A percentile compares a stretch with the other conserved stretches of the same genome.
These are phyloP conservation scores for Teleogryllus oceanicus DNA, from an alignment of 2,888 invertebrate species.

Conservation along the genomic window DNA sequence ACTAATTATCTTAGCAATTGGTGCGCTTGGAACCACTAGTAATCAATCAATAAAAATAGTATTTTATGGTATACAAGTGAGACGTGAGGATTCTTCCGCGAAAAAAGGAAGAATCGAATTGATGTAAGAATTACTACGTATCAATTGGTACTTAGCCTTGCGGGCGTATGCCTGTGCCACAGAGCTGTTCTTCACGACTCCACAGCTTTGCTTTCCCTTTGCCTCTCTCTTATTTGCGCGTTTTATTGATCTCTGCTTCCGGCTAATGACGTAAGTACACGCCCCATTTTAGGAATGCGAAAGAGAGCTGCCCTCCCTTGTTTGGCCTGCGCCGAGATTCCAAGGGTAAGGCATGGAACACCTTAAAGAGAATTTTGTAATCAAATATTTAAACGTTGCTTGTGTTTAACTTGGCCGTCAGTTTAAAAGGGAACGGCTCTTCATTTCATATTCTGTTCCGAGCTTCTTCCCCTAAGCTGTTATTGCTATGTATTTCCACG, in stretches of 20 bases:
- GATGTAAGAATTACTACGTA: no score
- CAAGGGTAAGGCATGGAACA: background rate
- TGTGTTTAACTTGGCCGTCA: slow-evolving; percentile 2
- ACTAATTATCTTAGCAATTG: no score
- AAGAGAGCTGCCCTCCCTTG: background rate
- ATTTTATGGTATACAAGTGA: no score
- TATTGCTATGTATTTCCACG: background rate
- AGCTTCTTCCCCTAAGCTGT: background rate
- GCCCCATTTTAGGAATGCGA: background rate
- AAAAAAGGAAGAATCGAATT: no score
- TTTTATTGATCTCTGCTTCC: background rate
- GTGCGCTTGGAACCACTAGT: no score
- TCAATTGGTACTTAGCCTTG: no score
- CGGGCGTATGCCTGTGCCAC: no score
- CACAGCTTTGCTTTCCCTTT: no score
- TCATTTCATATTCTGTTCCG: background rate
- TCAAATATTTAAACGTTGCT: background rate
- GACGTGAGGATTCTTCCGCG: no score
- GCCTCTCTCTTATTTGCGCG: background rate
- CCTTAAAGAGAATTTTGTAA: background rate
- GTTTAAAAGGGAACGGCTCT: background rate
- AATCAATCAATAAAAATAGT: no score
- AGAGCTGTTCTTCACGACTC: no score
- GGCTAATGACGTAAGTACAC: background rate
- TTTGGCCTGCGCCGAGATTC: background rate